Conservation (phyloP, 2,113 vertebrate species). For the Poicephalus gulielmi region DNA sequence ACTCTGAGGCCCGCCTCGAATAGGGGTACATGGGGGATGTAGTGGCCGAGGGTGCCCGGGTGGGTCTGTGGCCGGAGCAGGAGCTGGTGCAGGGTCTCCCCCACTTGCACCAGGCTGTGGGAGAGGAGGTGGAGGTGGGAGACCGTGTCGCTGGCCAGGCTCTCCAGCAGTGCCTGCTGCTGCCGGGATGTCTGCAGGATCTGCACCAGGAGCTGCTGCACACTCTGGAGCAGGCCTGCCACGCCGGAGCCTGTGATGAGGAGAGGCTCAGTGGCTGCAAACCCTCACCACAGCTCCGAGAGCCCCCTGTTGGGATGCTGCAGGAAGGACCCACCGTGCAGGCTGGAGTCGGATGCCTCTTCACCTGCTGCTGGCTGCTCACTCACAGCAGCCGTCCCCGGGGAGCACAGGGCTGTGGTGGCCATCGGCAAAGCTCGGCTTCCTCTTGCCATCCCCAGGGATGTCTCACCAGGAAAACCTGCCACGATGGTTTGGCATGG, state of each 20-base stretch:
- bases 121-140: slow-evolving; percentile 13
- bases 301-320: background rate
- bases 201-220: slow-evolving; percentile 23
- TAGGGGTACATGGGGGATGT: accelerated
- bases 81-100: slow-evolving; percentile 3
- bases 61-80: background rate
- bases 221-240: background rate
- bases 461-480: background rate
- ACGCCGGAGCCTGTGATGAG: background rate
- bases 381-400: accelerated
- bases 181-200: slow-evolving; percentile 1
- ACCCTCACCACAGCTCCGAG: accelerated
- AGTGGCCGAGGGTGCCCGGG: accelerated
- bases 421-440: background rate
- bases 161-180: slow-evolving; percentile 30
- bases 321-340: background rate
- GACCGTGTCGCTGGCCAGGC: background rate
- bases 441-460: background rate
- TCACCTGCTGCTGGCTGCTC: background rate
- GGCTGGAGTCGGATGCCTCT: background rate
- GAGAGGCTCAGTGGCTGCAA: background rate
- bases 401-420: background rate
- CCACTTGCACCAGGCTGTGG: slow-evolving; percentile 36
- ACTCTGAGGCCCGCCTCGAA: accelerated
- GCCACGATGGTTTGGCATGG: background rate